Conservation (phyloP, 30 jellyfish, hydroid and myxozoan genomes). For the Pelagia noctiluca region DNA sequence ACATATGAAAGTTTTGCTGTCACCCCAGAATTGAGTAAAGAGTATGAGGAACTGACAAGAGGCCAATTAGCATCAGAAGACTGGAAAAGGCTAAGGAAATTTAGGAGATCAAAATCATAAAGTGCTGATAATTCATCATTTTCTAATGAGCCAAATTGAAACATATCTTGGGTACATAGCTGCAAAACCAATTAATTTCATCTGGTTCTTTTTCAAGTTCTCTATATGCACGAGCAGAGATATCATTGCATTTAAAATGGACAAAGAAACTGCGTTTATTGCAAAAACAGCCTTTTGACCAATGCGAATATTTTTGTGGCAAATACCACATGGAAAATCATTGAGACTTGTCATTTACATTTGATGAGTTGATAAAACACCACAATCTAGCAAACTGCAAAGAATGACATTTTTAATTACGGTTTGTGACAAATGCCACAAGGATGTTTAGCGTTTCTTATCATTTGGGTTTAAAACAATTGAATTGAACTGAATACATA, state of each 20-base stretch:
- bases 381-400: no score
- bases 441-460: constrained; percentile 12
- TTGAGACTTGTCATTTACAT: no score
- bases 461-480: constrained; percentile 2
- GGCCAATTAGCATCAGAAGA: neutral
- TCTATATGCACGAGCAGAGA: constrained; percentile 1
- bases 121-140: no score
- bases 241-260: constrained; percentile 38
- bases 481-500: no score
- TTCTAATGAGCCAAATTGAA: no score
- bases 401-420: no score
- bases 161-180: no score
- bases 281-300: constrained; percentile 1
- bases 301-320: constrained; percentile 39
- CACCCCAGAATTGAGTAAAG: neutral
- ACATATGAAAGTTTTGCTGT: neutral
- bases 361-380: no score
- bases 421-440: constrained; percentile 44
- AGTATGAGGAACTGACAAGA: constrained; percentile 1
- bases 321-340: no score
- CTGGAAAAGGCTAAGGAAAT: neutral
- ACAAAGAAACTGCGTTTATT: no score
- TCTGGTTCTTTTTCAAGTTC: constrained; percentile 31
- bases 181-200: constrained; percentile 41
- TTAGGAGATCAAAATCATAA: neutral